These are phyloP conservation scores for Sceloporus undulatus DNA, from an alignment of 2,113 vertebrate species.

Conservation along the genomic window DNA sequence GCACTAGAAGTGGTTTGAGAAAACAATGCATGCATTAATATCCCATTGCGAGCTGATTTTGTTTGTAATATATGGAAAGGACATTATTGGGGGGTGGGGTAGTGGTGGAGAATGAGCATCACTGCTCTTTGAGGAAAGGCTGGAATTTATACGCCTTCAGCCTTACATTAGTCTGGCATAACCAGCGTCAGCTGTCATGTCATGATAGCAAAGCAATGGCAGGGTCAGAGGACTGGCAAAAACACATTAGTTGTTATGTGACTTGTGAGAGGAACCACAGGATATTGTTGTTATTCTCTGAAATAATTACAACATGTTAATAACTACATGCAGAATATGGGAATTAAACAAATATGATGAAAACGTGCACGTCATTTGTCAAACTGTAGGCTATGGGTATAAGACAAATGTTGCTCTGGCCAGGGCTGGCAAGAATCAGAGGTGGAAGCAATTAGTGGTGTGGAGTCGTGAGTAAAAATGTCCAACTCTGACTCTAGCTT, in stretches of 20 bases:
- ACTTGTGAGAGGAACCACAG: neutral
- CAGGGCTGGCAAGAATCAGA: too few relatives aligned
- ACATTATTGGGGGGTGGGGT: fast-evolving
- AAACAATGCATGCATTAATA: slow-evolving; percentile 27
- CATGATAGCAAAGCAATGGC: too few relatives aligned
- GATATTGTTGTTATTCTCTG: too few relatives aligned
- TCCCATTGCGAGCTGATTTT: neutral
- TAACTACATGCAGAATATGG: neutral
- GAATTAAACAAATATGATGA: neutral
- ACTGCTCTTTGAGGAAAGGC: fast-evolving
- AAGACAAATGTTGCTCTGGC: neutral
- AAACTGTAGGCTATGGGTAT: neutral
- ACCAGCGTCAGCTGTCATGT: neutral
- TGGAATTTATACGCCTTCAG: neutral
- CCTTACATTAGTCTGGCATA: neutral
- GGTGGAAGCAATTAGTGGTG: too few relatives aligned
- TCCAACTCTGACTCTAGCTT: too few relatives aligned
- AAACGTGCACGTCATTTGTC: neutral
- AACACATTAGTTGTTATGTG: neutral
- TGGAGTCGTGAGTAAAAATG: too few relatives aligned
- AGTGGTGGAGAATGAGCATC: too few relatives aligned
- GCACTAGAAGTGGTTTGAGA: slow-evolving; percentile 76
- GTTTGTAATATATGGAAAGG: neutral
- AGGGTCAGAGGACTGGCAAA: too few relatives aligned
- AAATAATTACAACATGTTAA: neutral